Evolutionary conservation across 1,140 invertebrate species (phyloP).

Genomic region (Tenebrio molitor): DNA sequence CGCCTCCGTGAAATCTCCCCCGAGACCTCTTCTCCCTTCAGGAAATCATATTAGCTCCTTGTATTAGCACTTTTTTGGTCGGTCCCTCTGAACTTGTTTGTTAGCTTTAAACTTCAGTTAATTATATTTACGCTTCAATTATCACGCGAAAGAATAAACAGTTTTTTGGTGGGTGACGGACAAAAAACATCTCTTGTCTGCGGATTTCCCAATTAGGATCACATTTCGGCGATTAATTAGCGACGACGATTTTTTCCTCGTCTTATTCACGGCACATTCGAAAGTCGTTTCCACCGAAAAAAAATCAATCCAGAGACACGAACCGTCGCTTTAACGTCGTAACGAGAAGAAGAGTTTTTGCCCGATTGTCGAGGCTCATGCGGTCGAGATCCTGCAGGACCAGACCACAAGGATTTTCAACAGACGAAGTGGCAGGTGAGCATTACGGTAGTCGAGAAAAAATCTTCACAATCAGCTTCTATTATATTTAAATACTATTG

Average conservation of each 20-base stretch:
- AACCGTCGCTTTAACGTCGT: no score
- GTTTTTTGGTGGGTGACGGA: background rate
- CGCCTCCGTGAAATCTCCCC: background rate
- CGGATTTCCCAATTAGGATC: constrained; percentile 15
- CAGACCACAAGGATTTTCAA: no score
- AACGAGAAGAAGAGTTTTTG: no score
- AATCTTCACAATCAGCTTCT: background rate
- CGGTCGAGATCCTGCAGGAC: no score
- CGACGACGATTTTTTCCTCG: background rate
- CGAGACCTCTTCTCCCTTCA: background rate
- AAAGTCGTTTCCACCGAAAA: no score
- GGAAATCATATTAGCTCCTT: constrained; percentile 18
- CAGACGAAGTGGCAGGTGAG: no score
- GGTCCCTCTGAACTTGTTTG: constrained; percentile 39
- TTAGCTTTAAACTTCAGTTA: constrained; percentile 37
- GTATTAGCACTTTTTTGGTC: constrained; percentile 30
- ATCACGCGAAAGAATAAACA: constrained; percentile 26
- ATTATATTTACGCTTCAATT: constrained; percentile 44
- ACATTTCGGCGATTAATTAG: background rate
- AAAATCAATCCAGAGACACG: no score
- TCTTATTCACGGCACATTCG: background rate
- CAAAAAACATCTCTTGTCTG: background rate
- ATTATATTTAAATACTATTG: background rate
- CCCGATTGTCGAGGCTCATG: no score
- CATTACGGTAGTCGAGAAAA: background rate